phyloP scores from a whole-genome alignment of 2,888 invertebrate genomes.

The Biston stratarius region DNA sequence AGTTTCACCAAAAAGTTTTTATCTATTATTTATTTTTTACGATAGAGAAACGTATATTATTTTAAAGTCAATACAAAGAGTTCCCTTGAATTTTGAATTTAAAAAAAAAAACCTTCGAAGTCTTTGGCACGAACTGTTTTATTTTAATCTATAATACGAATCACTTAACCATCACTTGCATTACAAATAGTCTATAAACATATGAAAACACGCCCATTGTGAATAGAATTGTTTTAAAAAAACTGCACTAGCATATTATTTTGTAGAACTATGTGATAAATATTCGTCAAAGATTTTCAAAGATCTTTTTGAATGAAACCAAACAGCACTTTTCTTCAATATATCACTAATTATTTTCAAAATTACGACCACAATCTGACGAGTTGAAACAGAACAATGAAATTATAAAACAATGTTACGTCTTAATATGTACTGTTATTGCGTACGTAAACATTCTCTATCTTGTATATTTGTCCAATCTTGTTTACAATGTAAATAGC shows the following conservation, averaged over 20 bases:
- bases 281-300: neutral
- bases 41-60: too few relatives aligned
- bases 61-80: constrained; percentile 6
- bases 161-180: constrained; percentile 61
- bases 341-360: neutral
- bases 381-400: constrained; percentile 32
- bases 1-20: constrained; percentile 13
- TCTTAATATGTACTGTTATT: constrained; percentile 29
- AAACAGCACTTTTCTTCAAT: neutral
- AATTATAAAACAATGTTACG: constrained; percentile 25
- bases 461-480: constrained; percentile 31
- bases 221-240: constrained; percentile 39
- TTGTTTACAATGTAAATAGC: constrained; percentile 18
- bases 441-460: constrained; percentile 31
- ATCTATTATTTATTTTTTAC: neutral
- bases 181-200: constrained; percentile 79
- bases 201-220: constrained; percentile 81
- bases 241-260: constrained; percentile 22
- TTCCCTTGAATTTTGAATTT: constrained; percentile 21
- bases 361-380: neutral
- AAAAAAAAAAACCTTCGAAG: neutral
- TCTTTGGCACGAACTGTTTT: constrained; percentile 18
- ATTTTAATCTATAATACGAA: constrained; percentile 16
- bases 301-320: neutral
- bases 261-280: neutral